Conservation (phyloP, 1,140 invertebrate species). For the Venturia canescens region DNA sequence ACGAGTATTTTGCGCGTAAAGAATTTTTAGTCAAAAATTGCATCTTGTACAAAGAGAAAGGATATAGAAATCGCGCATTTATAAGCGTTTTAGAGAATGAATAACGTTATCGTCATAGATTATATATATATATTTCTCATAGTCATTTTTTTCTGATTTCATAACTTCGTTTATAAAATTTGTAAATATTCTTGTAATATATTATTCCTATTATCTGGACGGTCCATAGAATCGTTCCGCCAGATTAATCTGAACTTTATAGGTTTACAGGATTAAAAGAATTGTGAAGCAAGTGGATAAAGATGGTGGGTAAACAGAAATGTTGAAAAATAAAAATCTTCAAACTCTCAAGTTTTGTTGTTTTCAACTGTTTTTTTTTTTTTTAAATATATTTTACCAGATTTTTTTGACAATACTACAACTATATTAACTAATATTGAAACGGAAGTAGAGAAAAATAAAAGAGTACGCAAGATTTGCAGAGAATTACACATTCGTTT, state of each 20-base stretch:
- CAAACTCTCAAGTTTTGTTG: neutral
- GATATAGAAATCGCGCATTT: neutral
- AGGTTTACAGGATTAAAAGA: slow-evolving; percentile 9
- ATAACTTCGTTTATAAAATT: slow-evolving; percentile 20
- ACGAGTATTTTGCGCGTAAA: neutral
- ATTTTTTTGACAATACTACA: slow-evolving; percentile 26
- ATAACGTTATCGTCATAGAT: slow-evolving; percentile 4
- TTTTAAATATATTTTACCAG: slow-evolving; percentile 13
- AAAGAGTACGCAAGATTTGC: neutral
- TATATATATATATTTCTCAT: neutral
- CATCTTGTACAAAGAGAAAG: neutral
- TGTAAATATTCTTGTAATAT: slow-evolving; percentile 36
- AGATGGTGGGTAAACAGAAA: neutral
- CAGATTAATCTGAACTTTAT: slow-evolving; percentile 30
- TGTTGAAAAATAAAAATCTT: neutral
- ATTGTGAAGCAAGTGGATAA: neutral
- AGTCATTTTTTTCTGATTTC: neutral
- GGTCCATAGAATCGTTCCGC: neutral
- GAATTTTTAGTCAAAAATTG: neutral
- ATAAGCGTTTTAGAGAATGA: neutral
- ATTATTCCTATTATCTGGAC: slow-evolving; percentile 8
- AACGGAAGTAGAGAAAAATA: neutral
- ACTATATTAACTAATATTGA: slow-evolving; percentile 20
- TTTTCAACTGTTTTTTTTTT: neutral
- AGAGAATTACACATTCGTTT: neutral